Base-by-base conservation (phyloP, 2,797 vertebrate species). In the Tarsius wallacei region DNA sequence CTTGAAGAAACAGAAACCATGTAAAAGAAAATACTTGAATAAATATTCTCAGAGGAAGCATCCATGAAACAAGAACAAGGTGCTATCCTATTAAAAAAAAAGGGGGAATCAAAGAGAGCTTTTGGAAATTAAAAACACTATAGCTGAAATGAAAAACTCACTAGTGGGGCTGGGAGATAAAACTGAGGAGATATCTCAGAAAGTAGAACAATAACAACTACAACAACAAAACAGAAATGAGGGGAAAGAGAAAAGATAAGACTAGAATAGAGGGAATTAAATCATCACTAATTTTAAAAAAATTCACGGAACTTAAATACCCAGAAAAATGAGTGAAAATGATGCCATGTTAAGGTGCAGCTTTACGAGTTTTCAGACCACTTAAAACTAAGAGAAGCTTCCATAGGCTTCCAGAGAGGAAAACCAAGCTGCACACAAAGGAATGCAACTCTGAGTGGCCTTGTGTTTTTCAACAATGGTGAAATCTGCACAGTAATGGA, bases 91-190 rank as follows among this genome's bases (percentile, higher is more conserved):
- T 81, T 73, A 17, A 42, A 55, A 92, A 87, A 73, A 94, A 42
- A 33, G 63, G 82, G 36, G 31, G 11, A 64, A 47, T 88, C 51
- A 77, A 90, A 95, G 16, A 63, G 4, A 59, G 4, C 12, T 87
- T 93, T 94, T 66, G 19, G 64, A 83, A 87, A 92, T 64, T 87
- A 82, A 90, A 83, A 80, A n/a, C 24, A 59, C 10, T n/a, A n/a
- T 33, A 70, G n/a, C 17, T 19, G 36, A 91, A 93, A 42, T 33
- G 80, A 36, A 81, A 83, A 94, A 57, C 16, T 91, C 66, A 16
- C 33, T 9, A 21, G n/a, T 77, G 19, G 7, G 3, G 6, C 47
- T 91, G 16, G 80, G 89, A 86, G 74, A 91, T 85, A 82, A 82
- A 77, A 15, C 19, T 77, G 63, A 36, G 17, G 24, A 96, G 78